A percentile compares a stretch with the other conserved stretches of the same genome.
These are phyloP conservation scores for Eurois occulta DNA, from an alignment of 2,888 invertebrate genomes.

Conservation along the genomic window DNA sequence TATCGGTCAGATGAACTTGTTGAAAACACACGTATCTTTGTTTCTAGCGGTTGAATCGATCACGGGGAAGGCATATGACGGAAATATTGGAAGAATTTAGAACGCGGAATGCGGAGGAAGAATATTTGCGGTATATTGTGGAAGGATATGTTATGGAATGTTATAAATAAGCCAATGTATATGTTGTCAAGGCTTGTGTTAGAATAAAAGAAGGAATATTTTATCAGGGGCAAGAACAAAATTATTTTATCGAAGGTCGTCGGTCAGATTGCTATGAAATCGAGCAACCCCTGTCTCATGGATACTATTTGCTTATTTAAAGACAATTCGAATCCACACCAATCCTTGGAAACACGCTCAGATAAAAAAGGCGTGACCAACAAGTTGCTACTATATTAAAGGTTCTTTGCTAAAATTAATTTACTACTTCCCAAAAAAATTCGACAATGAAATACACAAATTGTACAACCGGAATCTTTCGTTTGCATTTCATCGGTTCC, in stretches of 20 bases:
- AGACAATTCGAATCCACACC: neutral
- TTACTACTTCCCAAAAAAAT: slow-evolving; percentile 15
- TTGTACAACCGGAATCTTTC: slow-evolving; percentile 34
- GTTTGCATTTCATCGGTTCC: slow-evolving; percentile 30
- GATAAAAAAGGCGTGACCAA: neutral
- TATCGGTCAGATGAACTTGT: slow-evolving; percentile 60
- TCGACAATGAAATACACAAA: slow-evolving; percentile 6
- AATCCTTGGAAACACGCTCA: neutral
- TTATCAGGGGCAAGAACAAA: neutral
- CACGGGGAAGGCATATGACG: slow-evolving; percentile 23
- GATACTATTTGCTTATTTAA: neutral
- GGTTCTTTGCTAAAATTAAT: slow-evolving; percentile 8
- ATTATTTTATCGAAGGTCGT: neutral
- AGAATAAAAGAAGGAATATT: neutral
- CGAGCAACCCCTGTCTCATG: neutral
- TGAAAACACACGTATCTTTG: slow-evolving; percentile 54
- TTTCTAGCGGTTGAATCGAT: slow-evolving; percentile 37
- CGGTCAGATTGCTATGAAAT: neutral
- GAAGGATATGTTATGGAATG: neutral
- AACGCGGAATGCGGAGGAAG: slow-evolving; percentile 29
- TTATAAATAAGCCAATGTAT: neutral
- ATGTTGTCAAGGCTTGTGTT: neutral
- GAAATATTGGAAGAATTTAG: slow-evolving; percentile 31
- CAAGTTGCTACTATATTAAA: neutral
- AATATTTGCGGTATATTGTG: slow-evolving; percentile 11